Conservation (phyloP, 2,888 invertebrate genomes). For the Drosophila tanythrix region DNA sequence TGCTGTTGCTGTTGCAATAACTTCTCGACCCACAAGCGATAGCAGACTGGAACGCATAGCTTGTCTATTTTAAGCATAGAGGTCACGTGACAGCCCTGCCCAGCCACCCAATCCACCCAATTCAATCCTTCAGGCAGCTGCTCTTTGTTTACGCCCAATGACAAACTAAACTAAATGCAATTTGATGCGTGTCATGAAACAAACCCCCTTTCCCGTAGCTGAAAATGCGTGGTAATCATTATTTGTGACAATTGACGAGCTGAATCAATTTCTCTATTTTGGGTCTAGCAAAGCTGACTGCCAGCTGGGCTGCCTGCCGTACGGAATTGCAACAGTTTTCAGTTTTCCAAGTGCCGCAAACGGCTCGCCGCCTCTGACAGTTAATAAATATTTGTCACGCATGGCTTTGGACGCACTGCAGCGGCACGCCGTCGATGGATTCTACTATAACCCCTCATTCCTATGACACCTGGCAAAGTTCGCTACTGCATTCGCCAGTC, state of each 20-base stretch:
- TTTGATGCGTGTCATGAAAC: constrained; percentile 73
- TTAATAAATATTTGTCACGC: constrained; percentile 74
- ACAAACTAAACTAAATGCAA: constrained; percentile 77
- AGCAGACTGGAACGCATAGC: background rate
- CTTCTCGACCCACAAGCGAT: constrained; percentile 12
- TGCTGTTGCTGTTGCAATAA: constrained; percentile 41
- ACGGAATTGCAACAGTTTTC: constrained; percentile 49
- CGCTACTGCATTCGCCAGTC: constrained; percentile 8
- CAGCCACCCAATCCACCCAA: background rate
- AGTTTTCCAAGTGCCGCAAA: constrained; percentile 48
- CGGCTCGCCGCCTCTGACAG: constrained; percentile 52
- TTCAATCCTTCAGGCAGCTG: constrained; percentile 4
- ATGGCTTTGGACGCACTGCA: constrained; percentile 67
- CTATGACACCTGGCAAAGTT: constrained; percentile 54
- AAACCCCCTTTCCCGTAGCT: constrained; percentile 9
- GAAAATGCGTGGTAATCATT: constrained; percentile 78
- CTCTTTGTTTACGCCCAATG: constrained; percentile 48
- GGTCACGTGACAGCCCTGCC: constrained; percentile 67
- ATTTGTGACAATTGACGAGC: constrained; percentile 75
- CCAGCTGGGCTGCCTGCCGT: constrained; percentile 8
- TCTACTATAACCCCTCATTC: background rate
- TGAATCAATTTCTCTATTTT: constrained; percentile 59
- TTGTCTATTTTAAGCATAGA: constrained; percentile 61
- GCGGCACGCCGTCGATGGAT: constrained; percentile 34
- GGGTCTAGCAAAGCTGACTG: constrained; percentile 1